phyloP scores from a whole-genome alignment of 2,888 invertebrate species.

The Branchipolynoe longqiensis region DNA sequence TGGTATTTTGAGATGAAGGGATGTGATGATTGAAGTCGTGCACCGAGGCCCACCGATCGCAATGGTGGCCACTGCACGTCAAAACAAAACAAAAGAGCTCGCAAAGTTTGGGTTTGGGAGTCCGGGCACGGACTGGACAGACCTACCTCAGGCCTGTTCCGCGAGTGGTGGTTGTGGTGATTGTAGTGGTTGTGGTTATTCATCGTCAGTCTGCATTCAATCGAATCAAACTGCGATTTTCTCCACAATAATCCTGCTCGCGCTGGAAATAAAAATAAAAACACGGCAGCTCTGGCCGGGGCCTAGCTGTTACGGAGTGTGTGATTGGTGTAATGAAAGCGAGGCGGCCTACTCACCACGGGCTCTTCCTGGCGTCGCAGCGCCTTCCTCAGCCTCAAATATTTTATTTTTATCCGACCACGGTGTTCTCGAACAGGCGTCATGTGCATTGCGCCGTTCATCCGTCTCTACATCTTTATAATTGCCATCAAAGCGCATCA shows the following conservation, averaged over 20 bases:
- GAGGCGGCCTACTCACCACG: constrained; percentile 29
- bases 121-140: neutral
- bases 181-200: constrained; percentile 74
- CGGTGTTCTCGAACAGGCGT: constrained; percentile 45
- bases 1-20: constrained; percentile 24
- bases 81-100: constrained; percentile 55
- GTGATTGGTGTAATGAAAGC: constrained; percentile 42
- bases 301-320: neutral
- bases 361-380: neutral
- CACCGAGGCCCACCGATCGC: no score
- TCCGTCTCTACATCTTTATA: constrained; percentile 14
- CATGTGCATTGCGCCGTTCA: constrained; percentile 53
- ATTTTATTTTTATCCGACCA: constrained; percentile 42
- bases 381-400: constrained; percentile 28
- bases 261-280: constrained; percentile 55
- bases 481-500: neutral
- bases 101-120: constrained; percentile 1
- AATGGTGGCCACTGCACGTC: constrained; percentile 19
- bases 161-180: constrained; percentile 71
- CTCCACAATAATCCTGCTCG: constrained; percentile 46
- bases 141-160: constrained; percentile 74
- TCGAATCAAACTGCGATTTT: constrained; percentile 55
- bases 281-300: constrained; percentile 29
- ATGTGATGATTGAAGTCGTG: constrained; percentile 13
- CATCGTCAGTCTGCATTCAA: constrained; percentile 67